phyloP scores from a whole-genome alignment of 2,797 vertebrate genomes.

The Oreortyx pictus region DNA sequence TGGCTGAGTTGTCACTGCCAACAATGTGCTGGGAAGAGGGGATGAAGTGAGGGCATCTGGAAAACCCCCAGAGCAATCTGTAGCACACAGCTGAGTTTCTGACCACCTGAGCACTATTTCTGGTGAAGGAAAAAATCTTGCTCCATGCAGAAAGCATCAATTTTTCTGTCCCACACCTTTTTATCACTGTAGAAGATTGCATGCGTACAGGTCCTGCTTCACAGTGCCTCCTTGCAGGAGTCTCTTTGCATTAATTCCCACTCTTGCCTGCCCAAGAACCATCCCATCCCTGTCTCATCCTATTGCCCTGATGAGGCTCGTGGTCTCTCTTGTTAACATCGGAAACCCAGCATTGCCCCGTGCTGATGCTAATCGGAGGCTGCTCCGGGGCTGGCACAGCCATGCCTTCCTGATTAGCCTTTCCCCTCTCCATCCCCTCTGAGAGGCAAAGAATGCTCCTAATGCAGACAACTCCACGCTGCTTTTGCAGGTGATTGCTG shows the following conservation, averaged over 20 bases:
- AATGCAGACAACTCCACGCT: background rate
- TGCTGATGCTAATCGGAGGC: background rate
- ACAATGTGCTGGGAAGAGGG: background rate
- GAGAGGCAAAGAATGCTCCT: background rate
- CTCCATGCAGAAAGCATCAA: background rate
- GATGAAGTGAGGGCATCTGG: rapidly evolving
- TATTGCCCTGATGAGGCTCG: rapidly evolving
- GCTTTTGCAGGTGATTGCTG: rapidly evolving
- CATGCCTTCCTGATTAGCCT: background rate
- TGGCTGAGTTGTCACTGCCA: background rate
- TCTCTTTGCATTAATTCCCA: background rate
- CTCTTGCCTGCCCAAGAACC: background rate
- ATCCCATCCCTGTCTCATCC: background rate
- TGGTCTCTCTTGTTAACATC: rapidly evolving
- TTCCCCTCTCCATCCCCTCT: rapidly evolving
- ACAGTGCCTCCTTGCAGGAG: rapidly evolving
- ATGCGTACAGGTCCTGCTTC: background rate
- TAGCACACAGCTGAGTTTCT: background rate
- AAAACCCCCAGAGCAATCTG: background rate
- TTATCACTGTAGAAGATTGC: background rate
- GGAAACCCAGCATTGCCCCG: background rate
- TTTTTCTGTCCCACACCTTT: background rate
- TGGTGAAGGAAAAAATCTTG: background rate
- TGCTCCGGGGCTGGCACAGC: rapidly evolving
- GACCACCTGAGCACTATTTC: background rate